Evolutionary conservation across 2,888 invertebrate species (phyloP).

Genomic region (Epinotia demarniana): DNA sequence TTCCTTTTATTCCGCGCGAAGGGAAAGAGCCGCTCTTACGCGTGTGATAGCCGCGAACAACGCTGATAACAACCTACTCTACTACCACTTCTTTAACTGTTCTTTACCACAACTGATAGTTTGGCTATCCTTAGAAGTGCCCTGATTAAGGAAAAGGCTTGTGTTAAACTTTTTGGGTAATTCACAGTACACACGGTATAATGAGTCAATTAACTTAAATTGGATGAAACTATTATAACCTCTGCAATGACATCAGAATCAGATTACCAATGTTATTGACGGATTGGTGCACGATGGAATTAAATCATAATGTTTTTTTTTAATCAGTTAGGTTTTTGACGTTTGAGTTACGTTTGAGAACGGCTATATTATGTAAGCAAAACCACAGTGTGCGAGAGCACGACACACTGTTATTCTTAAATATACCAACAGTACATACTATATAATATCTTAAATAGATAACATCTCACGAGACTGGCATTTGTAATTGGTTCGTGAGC

Average conservation of each 20-base stretch:
- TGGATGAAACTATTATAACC: not conserved
- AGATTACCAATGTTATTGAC: conserved; percentile 3
- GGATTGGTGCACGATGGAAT: not conserved
- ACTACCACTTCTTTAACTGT: conserved; percentile 24
- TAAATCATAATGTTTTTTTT: too few relatives aligned
- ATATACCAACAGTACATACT: too few relatives aligned
- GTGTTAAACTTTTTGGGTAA: not conserved
- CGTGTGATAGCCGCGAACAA: conserved; percentile 21
- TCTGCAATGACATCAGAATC: not conserved
- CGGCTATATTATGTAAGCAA: too few relatives aligned
- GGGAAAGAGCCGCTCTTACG: conserved; percentile 28
- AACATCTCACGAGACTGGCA: too few relatives aligned
- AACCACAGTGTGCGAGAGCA: too few relatives aligned
- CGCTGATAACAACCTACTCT: conserved; percentile 26
- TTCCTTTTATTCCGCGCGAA: conserved; percentile 23
- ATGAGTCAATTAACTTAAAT: conserved; percentile 8
- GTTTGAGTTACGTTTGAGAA: too few relatives aligned
- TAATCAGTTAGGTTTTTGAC: too few relatives aligned
- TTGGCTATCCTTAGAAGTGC: not conserved
- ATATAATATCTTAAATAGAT: too few relatives aligned
- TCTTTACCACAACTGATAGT: not conserved
- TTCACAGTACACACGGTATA: not conserved
- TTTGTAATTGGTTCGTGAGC: too few relatives aligned
- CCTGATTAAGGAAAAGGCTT: not conserved
- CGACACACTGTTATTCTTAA: too few relatives aligned